phyloP scores from a whole-genome alignment of 2,797 vertebrate genomes.

The Neopelma chrysocephalum region DNA sequence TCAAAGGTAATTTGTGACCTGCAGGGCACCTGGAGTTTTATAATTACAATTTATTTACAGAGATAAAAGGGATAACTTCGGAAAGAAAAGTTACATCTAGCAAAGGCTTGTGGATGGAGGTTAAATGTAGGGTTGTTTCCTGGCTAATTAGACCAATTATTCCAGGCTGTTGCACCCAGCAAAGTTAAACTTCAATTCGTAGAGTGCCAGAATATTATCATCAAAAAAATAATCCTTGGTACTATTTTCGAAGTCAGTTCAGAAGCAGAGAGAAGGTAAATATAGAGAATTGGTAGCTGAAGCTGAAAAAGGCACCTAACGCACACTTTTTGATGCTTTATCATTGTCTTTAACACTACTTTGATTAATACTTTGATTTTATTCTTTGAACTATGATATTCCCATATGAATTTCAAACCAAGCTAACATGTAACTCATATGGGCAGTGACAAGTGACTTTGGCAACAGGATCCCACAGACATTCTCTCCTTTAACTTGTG shows the following conservation, averaged over 20 bases:
- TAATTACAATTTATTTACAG: rapidly evolving
- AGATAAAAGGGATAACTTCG: background rate
- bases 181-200: background rate
- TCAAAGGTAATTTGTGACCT: background rate
- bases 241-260: background rate
- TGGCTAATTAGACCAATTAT: background rate
- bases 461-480: background rate
- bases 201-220: background rate
- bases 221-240: background rate
- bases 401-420: background rate
- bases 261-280: background rate
- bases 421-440: background rate
- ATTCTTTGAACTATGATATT: background rate
- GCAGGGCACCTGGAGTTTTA: background rate
- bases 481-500: background rate
- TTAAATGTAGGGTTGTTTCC: background rate
- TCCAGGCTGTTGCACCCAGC: background rate
- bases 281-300: background rate
- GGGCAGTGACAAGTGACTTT: background rate
- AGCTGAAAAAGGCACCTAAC: background rate
- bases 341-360: background rate
- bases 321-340: background rate
- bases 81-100: background rate
- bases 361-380: background rate
- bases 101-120: background rate